phyloP scores from a whole-genome alignment of 2,888 invertebrate species.

The Neoaliturus tenellus region DNA sequence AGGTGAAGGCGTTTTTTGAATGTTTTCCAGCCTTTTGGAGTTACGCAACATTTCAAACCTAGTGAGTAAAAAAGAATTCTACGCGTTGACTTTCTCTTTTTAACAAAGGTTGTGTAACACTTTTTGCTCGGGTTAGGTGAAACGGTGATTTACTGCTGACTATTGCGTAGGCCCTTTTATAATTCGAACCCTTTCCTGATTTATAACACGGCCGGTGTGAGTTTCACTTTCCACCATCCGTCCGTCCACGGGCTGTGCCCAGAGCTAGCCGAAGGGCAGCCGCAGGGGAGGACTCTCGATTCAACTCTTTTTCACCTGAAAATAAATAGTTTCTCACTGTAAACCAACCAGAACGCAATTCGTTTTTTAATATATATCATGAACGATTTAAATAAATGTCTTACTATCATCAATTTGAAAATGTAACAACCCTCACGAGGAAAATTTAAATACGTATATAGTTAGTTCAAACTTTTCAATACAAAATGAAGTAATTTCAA shows the following conservation, averaged over 20 bases:
- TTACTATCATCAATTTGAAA: no score
- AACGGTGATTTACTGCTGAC: conserved; percentile 38
- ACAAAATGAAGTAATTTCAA: no score
- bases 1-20: background rate
- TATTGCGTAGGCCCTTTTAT: conserved; percentile 41
- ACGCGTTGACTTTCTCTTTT: conserved; percentile 32
- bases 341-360: no score
- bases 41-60: background rate
- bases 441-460: no score
- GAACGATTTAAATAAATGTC: no score
- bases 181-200: conserved; percentile 50
- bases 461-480: no score
- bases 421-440: no score
- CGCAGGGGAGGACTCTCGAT: background rate
- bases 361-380: no score
- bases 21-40: background rate
- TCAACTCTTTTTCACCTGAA: background rate
- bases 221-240: conserved; percentile 21
- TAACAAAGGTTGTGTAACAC: conserved; percentile 47
- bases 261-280: background rate
- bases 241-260: background rate
- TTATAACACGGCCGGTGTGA: background rate
- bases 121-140: conserved; percentile 39
- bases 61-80: background rate
- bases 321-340: no score